Conservation (phyloP, 2,797 vertebrate genomes). For the Danio jaintianensis region DNA sequence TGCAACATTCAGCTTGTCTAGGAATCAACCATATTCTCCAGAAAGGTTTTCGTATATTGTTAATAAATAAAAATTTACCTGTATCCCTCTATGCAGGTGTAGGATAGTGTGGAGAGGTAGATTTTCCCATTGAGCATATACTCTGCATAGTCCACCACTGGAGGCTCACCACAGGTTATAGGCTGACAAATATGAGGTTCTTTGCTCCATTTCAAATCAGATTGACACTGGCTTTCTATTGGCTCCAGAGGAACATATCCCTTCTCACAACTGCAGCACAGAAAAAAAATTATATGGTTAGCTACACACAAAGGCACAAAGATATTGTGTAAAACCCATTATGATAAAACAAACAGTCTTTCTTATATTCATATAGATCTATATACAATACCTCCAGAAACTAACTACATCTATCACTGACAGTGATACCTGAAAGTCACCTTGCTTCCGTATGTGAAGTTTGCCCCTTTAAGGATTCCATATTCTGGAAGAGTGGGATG, state of each 20-base stretch:
- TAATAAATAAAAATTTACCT: conserved; percentile 80
- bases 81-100: conserved; percentile 88
- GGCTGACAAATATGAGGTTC: conserved; percentile 85
- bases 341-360: not conserved
- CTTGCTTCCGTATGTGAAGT: conserved; percentile 92
- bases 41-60: not conserved
- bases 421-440: conserved; percentile 91
- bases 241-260: conserved; percentile 86
- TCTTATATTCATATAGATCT: not conserved
- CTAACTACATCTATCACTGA: conserved; percentile 61
- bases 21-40: not conserved
- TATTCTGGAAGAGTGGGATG: conserved; percentile 84
- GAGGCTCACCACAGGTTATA: conserved; percentile 84
- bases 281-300: not conserved
- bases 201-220: conserved; percentile 86
- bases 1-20: not conserved
- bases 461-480: conserved; percentile 82
- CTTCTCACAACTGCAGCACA: conserved; percentile 82
- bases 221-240: conserved; percentile 86
- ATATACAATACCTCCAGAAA: conserved; percentile 42
- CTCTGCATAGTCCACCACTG: conserved; percentile 80
- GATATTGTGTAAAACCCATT: not conserved
- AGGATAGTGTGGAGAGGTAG: conserved; percentile 86
- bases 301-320: conserved; percentile 20
- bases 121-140: conserved; percentile 80